phyloP scores from a whole-genome alignment of 2,797 vertebrate genomes.

The Pipistrellus kuhlii region DNA sequence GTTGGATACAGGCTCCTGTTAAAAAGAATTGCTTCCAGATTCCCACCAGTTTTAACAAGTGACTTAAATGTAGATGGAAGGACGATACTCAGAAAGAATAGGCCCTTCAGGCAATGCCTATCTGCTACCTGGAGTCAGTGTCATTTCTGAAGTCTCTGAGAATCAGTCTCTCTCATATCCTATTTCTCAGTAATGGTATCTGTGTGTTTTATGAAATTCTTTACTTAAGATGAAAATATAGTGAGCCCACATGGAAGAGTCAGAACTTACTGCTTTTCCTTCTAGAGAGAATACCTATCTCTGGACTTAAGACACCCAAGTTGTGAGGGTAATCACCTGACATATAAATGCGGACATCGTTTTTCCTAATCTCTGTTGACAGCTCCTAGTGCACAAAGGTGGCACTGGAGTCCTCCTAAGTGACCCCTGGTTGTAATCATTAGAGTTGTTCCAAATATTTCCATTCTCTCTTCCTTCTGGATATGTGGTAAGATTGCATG shows the following conservation, averaged over 20 bases:
- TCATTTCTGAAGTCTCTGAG: constrained; percentile 35
- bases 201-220: constrained; percentile 8
- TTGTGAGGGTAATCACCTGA: not conserved
- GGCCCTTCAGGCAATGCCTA: not conserved
- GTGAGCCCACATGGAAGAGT: constrained; percentile 10
- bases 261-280: not conserved
- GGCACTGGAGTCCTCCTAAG: not conserved
- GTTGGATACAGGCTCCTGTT: not conserved
- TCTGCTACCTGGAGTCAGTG: not conserved
- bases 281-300: not conserved
- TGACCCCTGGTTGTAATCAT: not conserved
- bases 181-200: constrained; percentile 30
- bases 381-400: not conserved
- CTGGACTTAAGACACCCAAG: not conserved
- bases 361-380: constrained; percentile 17
- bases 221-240: constrained; percentile 49
- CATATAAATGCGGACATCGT: not conserved
- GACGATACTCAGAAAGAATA: not conserved
- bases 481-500: not conserved
- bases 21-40: not conserved
- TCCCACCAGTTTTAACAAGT: not conserved
- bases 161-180: not conserved
- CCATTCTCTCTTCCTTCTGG: not conserved
- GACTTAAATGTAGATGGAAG: not conserved
- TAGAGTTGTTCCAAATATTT: not conserved